Evolutionary conservation across 2,888 invertebrate species (phyloP).

Genomic region (Dichetophora obliterata): DNA sequence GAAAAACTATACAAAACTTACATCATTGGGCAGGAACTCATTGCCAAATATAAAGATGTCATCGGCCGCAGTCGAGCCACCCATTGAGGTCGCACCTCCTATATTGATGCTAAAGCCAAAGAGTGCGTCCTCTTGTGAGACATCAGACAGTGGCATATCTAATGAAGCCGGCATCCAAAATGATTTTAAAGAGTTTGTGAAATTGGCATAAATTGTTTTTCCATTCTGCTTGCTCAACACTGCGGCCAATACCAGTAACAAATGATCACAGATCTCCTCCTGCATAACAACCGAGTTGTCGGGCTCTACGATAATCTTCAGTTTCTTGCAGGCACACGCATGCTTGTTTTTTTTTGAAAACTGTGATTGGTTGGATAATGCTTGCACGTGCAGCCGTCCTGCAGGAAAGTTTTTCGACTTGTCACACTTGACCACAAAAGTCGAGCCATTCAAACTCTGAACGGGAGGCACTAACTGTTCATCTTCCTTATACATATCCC

Average conservation of each 20-base stretch:
- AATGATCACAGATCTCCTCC: constrained; percentile 68
- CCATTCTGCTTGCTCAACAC: constrained; percentile 60
- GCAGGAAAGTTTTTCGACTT: constrained; percentile 63
- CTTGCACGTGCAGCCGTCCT: constrained; percentile 63
- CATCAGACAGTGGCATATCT: constrained; percentile 56
- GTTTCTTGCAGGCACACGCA: constrained; percentile 66
- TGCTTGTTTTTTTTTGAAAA: constrained; percentile 55
- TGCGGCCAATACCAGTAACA: constrained; percentile 63
- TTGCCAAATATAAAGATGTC: constrained; percentile 63
- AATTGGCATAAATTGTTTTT: constrained; percentile 60
- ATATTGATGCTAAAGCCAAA: constrained; percentile 54
- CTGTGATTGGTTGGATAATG: constrained; percentile 54
- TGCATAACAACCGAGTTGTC: constrained; percentile 65
- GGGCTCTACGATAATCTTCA: constrained; percentile 65
- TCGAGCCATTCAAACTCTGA: constrained; percentile 61
- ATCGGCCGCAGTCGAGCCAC: constrained; percentile 41
- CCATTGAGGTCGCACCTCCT: constrained; percentile 48
- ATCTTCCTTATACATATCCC: constrained; percentile 61
- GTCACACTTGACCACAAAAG: constrained; percentile 65
- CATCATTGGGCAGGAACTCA: constrained; percentile 55
- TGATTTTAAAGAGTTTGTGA: constrained; percentile 59
- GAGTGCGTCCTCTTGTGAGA: constrained; percentile 45
- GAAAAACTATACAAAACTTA: constrained; percentile 38
- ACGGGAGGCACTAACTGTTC: constrained; percentile 59
- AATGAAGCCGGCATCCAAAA: constrained; percentile 63